These are phyloP conservation scores for Tetramorium simillimum DNA, from an alignment of 1,140 invertebrate genomes.

Conservation along the genomic window DNA sequence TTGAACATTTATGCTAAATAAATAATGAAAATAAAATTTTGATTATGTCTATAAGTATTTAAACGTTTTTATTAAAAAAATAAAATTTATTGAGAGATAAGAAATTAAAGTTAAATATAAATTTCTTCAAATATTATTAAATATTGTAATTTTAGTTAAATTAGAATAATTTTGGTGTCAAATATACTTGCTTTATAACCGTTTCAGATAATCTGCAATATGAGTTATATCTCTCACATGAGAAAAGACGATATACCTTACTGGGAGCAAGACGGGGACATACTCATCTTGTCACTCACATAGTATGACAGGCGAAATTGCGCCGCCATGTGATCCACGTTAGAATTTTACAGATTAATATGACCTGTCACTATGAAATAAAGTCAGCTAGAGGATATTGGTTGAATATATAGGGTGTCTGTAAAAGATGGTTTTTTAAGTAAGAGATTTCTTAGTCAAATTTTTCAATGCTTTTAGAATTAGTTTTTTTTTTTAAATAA, in stretches of 20 bases:
- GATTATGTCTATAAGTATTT: neutral
- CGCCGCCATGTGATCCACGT: constrained; percentile 27
- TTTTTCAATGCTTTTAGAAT: neutral
- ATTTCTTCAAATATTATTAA: neutral
- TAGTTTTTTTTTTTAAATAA: neutral
- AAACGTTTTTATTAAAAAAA: neutral
- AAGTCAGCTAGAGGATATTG: neutral
- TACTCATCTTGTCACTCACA: constrained; percentile 28
- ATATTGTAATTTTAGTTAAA: constrained; percentile 9
- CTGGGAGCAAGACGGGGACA: constrained; percentile 4
- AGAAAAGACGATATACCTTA: constrained; percentile 1
- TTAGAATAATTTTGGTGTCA: neutral
- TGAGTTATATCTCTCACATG: constrained; percentile 11
- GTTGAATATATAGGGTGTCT: neutral
- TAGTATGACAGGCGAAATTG: constrained; percentile 26
- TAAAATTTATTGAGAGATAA: neutral
- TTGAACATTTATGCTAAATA: neutral
- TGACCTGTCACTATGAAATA: constrained; percentile 26
- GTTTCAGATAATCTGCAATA: constrained; percentile 30
- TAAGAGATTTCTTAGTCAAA: neutral
- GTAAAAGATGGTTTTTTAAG: neutral
- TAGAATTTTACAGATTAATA: constrained; percentile 40
- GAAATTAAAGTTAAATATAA: neutral
- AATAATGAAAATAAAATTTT: neutral
- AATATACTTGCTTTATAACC: constrained; percentile 13